A percentile compares a stretch with the other conserved stretches of the same genome.
Conservation (phyloP, 2,797 vertebrate species). For the Lutra lutra region DNA sequence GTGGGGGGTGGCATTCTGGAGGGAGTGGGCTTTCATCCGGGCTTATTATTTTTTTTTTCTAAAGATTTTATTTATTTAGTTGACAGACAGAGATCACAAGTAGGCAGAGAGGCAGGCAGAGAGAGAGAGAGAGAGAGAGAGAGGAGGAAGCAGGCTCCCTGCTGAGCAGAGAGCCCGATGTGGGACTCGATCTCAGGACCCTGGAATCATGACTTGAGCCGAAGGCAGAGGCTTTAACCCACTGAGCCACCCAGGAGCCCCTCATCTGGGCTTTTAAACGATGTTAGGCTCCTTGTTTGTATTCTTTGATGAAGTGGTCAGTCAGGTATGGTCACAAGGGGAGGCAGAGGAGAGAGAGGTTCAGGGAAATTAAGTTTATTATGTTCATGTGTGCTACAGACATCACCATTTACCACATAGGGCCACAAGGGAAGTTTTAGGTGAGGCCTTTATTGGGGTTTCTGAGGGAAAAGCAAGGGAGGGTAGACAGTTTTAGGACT, state of each 20-base stretch:
- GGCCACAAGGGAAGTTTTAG: neutral
- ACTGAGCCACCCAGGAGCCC: too few relatives aligned
- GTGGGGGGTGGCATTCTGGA: neutral
- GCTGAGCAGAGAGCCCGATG: too few relatives aligned
- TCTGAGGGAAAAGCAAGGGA: neutral
- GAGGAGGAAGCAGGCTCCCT: too few relatives aligned
- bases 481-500: neutral
- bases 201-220: too few relatives aligned
- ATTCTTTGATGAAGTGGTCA: neutral
- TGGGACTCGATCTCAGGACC: too few relatives aligned
- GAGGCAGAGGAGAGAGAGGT: neutral
- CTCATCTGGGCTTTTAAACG: neutral
- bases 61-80: too few relatives aligned
- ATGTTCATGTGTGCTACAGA: too few relatives aligned
- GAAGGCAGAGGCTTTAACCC: too few relatives aligned
- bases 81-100: too few relatives aligned
- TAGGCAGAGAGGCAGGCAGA: too few relatives aligned
- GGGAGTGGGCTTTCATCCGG: neutral
- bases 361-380: neutral
- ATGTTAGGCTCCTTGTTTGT: neutral
- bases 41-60: neutral
- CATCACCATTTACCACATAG: neutral
- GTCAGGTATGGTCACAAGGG: neutral
- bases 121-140: too few relatives aligned
- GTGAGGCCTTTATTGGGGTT: neutral